Evolutionary conservation across 35 echinoderm and acorn worm genomes (phyloP), one percentile per base, ranked within the genome.

Genomic region (Eucidaris tribuloides): DNA sequence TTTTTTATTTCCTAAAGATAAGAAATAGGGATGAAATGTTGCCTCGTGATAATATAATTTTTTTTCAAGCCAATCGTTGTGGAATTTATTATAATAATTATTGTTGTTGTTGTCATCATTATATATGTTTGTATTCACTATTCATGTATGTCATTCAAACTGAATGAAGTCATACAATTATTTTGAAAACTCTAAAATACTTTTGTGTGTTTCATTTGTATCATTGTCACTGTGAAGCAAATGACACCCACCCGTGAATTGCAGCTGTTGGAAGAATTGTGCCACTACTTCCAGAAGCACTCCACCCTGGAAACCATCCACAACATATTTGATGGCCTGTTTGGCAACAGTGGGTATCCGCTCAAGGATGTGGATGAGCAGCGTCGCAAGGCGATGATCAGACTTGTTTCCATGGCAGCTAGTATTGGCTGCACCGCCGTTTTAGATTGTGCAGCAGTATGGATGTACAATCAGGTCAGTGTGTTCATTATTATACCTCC

Each of bases 401-500:
- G 78, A 80, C 77, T 88, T 24, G 77, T 88, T 22, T 88, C 85
- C 57, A 62, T 88, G 77, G 76, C 85, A 3, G 41, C 81, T 25
- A 62, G 76, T 20, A 46, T 88, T 14, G 78, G 78, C 3, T 79
- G 76, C 39, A 60, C 46, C 37, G 58, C 58, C 13, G 77, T 88
- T 22, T 46, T 88, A 3, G 85, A 88, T n/a, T 88, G 85, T 68
- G 59, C 60, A 19, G 85, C 85, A 23, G 76, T 88, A 2, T 88
- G 77, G 77, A 62, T 88, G 13, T 79, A 88, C 59, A 88, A 88
- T 48, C 85, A 88, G 85, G 85, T 88, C 45, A 45, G 68, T 38
- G 9, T n/a, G n/a, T n/a, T n/a, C n/a, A n/a, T n/a, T n/a, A n/a
- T n/a, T n/a, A n/a, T n/a, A n/a, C n/a, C n/a, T n/a, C n/a, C n/a